Evolutionary conservation across 2,888 invertebrate species (phyloP), one percentile per base, ranked within the genome.

Genomic region (Protodeltote pygarga): DNA sequence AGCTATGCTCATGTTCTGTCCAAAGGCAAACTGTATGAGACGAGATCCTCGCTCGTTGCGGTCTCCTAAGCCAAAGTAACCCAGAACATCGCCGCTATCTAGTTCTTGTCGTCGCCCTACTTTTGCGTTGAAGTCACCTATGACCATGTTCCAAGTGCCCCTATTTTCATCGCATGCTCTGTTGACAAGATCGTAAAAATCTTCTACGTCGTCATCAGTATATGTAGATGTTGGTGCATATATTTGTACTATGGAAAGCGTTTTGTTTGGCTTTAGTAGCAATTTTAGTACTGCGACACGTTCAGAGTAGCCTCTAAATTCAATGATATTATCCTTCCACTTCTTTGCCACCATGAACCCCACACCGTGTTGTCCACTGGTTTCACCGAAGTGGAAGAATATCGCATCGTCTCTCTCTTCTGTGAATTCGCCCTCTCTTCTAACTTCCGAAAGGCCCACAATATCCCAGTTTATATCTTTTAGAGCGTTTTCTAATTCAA

Each of bases 31-130:
- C 28, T 38, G 21, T 14, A 27, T 1, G 0, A 41, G 14, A 2
- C 27, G 19, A 14, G n/a, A 9, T 5, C 41, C 41, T 4, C 41
- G 23, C 10, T 17, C 20, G 16, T 41, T 41, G 3, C 41, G 9
- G 11, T 3, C 9, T 10, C 41, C 33, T 10, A 27, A 19, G 1
- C 41, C 32, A 25, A 20, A 17, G 2, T 31, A 25, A 1, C 41
- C 41, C 1, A 41, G 3, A 2, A 41, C 16, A 14, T 21, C 24
- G 6, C 4, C 6, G 14, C 31, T 41, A 10, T 41, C 41, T 13
- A 9, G 4, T 19, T 20, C 6, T 13, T 15, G 4, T 14, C 32
- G 1, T 25, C 2, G 2, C 0, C 32, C 33, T 9, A 41, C 4
- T n/a, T 38, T 38, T n/a, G n/a, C n/a, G n/a, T n/a, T n/a, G n/a